Conservation (phyloP, 2,797 vertebrate genomes). For the Cossypha polioptera region DNA sequence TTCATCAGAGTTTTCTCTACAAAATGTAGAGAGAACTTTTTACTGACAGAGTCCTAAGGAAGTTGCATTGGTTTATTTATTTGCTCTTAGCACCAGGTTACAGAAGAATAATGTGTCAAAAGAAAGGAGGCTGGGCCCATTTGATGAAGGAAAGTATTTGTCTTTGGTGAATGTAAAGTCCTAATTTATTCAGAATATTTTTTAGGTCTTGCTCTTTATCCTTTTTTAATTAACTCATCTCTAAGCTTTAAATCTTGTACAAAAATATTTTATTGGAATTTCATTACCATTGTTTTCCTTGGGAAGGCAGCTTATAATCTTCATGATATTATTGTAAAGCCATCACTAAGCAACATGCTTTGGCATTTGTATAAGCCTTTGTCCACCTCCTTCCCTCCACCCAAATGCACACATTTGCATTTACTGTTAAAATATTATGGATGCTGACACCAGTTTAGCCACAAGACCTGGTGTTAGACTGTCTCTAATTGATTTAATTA, state of each 20-base stretch:
- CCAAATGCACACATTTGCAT: conserved; percentile 77
- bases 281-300: conserved; percentile 85
- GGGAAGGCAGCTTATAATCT: conserved; percentile 82
- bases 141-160: conserved; percentile 1
- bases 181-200: conserved; percentile 56
- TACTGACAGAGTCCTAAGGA: neutral
- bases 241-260: conserved; percentile 75
- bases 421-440: conserved; percentile 89
- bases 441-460: conserved; percentile 79
- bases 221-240: conserved; percentile 84
- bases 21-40: neutral
- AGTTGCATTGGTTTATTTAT: neutral
- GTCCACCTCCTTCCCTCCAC: conserved; percentile 53
- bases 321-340: conserved; percentile 70
- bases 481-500: conserved; percentile 96
- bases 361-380: conserved; percentile 78
- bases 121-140: neutral
- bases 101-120: neutral
- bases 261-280: conserved; percentile 85
- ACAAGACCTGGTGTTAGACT: conserved; percentile 80
- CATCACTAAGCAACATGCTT: conserved; percentile 80
- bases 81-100: neutral
- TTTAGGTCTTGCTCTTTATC: conserved; percentile 70
- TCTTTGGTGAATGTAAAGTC: conserved; percentile 20
- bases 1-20: neutral